Evolutionary conservation across 2,797 vertebrate species (phyloP).

Genomic region (Pseudochromis fuscus): DNA sequence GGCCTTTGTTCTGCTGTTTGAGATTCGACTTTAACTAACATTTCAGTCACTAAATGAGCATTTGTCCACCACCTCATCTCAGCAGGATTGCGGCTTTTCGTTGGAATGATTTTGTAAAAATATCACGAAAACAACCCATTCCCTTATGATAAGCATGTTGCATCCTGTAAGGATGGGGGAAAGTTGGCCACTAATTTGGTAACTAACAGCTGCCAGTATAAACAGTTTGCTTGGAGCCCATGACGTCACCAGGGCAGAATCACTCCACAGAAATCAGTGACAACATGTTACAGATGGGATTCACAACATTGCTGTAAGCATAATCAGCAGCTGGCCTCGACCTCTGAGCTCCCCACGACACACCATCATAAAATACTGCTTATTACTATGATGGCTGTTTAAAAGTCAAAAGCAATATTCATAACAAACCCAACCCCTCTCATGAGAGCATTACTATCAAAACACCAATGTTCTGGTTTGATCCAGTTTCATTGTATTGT

Average conservation of each 20-base stretch:
- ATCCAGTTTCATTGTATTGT: conserved; percentile 38
- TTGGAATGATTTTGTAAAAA: conserved; percentile 18
- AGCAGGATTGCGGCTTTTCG: conserved; percentile 2
- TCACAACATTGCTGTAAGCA: background rate
- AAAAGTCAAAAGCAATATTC: conserved; percentile 15
- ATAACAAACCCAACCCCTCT: background rate
- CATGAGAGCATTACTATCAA: conserved; percentile 6
- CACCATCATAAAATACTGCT: background rate
- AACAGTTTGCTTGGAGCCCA: conserved; percentile 1
- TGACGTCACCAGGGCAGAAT: conserved; percentile 19
- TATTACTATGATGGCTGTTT: background rate
- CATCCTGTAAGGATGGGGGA: conserved; percentile 11
- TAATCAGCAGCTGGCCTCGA: conserved; percentile 14
- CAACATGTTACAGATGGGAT: background rate
- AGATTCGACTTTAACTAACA: conserved; percentile 25
- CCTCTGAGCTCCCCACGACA: background rate
- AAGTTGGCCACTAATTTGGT: conserved; percentile 7
- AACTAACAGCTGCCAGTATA: conserved; percentile 38
- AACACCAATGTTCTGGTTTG: conserved; percentile 33
- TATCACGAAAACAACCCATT: conserved; percentile 41
- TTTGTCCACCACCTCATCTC: conserved; percentile 32
- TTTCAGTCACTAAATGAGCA: conserved; percentile 29
- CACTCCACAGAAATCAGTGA: conserved; percentile 3
- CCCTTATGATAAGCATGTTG: conserved; percentile 27
- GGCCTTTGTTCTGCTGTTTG: conserved; percentile 24